Percentiles rank a stretch among this genome's conserved stretches.
Evolutionary conservation across 2,888 invertebrate species (phyloP).

Genomic region (Camptogramma bilineatum): DNA sequence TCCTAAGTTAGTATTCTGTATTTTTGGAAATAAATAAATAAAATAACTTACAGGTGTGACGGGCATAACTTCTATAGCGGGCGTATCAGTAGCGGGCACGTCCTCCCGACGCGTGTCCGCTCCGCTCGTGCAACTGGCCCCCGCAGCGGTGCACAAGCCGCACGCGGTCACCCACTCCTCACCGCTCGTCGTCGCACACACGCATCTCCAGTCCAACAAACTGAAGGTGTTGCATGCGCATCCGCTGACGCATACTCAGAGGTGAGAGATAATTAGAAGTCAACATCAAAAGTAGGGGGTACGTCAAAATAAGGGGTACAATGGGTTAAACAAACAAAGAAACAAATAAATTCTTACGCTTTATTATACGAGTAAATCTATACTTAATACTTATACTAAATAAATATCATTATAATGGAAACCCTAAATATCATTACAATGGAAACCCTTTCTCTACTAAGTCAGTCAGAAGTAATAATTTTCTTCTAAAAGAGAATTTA

Average conservation of each 20-base stretch:
- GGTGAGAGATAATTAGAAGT: no score
- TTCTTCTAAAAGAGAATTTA: no score
- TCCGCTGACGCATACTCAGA: conserved; percentile 66
- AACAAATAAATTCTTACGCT: no score
- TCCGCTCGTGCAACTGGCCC: conserved; percentile 62
- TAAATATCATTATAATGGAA: no score
- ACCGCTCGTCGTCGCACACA: conserved; percentile 61
- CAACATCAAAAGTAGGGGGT: no score
- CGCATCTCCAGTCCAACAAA: conserved; percentile 63
- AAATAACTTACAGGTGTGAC: conserved; percentile 39
- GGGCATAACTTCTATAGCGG: conserved; percentile 42
- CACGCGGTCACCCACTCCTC: conserved; percentile 19
- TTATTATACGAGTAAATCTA: no score
- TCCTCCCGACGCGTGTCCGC: conserved; percentile 53
- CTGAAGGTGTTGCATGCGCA: conserved; percentile 69
- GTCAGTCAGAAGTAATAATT: no score
- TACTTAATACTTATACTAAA: no score
- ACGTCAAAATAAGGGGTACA: not conserved
- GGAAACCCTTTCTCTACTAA: no score
- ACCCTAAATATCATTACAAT: no score
- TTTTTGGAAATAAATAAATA: not conserved
- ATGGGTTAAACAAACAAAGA: no score
- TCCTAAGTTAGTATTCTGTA: no score
- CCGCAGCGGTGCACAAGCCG: conserved; percentile 57
- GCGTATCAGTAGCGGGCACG: conserved; percentile 36